Percentiles rank a stretch among this genome's conserved stretches.
Conservation (phyloP, 2,888 invertebrate genomes). For the Microlaimidae sp. region DNA sequence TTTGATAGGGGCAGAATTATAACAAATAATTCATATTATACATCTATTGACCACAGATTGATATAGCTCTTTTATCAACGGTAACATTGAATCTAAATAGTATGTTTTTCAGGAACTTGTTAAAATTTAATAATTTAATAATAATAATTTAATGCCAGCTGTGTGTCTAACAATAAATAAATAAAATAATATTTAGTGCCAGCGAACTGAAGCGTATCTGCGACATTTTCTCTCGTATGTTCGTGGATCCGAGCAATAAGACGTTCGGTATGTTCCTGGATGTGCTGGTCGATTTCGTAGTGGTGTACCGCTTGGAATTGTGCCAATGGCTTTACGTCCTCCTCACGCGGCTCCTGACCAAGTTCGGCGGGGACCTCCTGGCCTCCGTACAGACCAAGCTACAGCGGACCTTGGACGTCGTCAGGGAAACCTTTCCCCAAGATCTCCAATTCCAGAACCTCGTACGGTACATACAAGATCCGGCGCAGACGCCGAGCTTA, state of each 20-base stretch:
- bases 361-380: constrained; percentile 66
- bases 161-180: too few species aligned
- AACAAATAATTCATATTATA: too few species aligned
- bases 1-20: too few species aligned
- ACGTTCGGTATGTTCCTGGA: constrained; percentile 83
- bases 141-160: too few species aligned
- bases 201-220: constrained; percentile 47
- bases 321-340: constrained; percentile 83
- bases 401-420: constrained; percentile 34
- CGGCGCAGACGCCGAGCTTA: constrained; percentile 17
- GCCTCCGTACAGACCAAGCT: constrained; percentile 81
- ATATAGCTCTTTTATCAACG: too few species aligned
- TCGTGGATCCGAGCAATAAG: constrained; percentile 86
- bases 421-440: constrained; percentile 20
- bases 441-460: constrained; percentile 16
- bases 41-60: too few species aligned
- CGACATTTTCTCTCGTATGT: constrained; percentile 85
- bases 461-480: constrained; percentile 17
- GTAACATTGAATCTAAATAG: too few species aligned
- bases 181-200: too few species aligned
- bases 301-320: constrained; percentile 65
- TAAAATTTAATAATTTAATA: too few species aligned
- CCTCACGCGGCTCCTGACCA: constrained; percentile 61
- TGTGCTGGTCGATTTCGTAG: constrained; percentile 70
- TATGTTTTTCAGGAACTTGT: too few species aligned